phyloP scores from a whole-genome alignment of 2,888 invertebrate species.

The Gonocerus acuteangulatus region DNA sequence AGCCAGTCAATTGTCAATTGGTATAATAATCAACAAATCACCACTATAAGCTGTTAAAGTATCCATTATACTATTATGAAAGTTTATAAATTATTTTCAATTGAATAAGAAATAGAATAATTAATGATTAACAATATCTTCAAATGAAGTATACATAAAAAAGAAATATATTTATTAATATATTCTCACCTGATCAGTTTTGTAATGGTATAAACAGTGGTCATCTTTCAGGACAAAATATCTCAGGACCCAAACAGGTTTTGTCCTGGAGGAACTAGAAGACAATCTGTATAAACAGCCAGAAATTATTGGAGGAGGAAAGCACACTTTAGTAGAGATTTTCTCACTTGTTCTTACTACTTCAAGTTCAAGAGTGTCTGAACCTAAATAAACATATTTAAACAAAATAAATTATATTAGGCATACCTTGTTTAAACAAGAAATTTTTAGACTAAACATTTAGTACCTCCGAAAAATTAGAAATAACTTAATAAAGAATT shows the following conservation, averaged over 20 bases:
- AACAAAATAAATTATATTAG: neutral
- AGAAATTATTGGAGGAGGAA: constrained; percentile 50
- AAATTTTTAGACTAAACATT: neutral
- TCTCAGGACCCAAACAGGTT: constrained; percentile 64
- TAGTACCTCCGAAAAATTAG: neutral
- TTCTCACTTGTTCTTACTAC: constrained; percentile 81
- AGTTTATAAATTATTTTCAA: no score
- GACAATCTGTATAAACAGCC: constrained; percentile 40
- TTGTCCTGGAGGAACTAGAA: constrained; percentile 35
- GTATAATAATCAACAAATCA: no score
- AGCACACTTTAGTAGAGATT: constrained; percentile 56
- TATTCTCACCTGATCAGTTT: constrained; percentile 77
- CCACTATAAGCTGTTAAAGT: no score
- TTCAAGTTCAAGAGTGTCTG: constrained; percentile 77
- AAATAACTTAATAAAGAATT: neutral
- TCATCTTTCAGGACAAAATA: constrained; percentile 88
- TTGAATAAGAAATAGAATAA: no score
- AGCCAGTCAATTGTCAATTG: no score
- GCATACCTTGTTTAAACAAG: neutral
- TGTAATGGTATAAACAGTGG: constrained; percentile 91
- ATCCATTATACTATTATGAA: no score
- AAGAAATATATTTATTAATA: no score
- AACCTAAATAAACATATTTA: constrained; percentile 41
- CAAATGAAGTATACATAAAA: no score
- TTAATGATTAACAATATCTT: no score